A percentile compares a stretch with the other conserved stretches of the same genome.
These are phyloP conservation scores for Willowsia nigromaculata DNA, from an alignment of 2,888 invertebrate genomes.

Conservation along the genomic window DNA sequence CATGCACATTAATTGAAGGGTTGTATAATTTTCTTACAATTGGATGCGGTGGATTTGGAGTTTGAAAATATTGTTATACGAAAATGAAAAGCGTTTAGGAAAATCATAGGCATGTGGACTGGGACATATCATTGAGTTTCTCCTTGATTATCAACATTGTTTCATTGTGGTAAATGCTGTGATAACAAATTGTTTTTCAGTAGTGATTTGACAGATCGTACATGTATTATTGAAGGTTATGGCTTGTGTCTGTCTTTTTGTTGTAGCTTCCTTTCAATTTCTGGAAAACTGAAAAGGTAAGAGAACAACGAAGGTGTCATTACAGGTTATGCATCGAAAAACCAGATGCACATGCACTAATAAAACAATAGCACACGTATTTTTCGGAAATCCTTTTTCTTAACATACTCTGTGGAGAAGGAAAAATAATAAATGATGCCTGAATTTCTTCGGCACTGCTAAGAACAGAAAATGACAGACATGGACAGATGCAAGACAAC, in stretches of 20 bases:
- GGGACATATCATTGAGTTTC: not conserved
- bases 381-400: not conserved
- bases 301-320: conserved; percentile 32
- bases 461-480: conserved; percentile 11
- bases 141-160: not conserved
- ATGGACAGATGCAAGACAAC: conserved; percentile 18
- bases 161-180: conserved; percentile 8
- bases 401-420: not conserved
- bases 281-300: not conserved
- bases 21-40: not conserved
- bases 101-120: conserved; percentile 55
- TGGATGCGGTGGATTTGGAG: not conserved
- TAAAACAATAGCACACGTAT: conserved; percentile 2
- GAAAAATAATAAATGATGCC: not conserved
- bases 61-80: not conserved
- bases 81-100: conserved; percentile 16
- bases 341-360: not conserved
- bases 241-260: conserved; percentile 58
- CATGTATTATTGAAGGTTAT: conserved; percentile 47
- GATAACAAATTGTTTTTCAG: conserved; percentile 66
- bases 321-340: not conserved
- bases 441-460: not conserved
- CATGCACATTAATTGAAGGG: not conserved
- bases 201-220: conserved; percentile 61
- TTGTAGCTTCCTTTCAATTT: not conserved